Evolutionary conservation across 2,888 invertebrate species (phyloP), one percentile per base, ranked within the genome.

Genomic region (Drosophila siamana): DNA sequence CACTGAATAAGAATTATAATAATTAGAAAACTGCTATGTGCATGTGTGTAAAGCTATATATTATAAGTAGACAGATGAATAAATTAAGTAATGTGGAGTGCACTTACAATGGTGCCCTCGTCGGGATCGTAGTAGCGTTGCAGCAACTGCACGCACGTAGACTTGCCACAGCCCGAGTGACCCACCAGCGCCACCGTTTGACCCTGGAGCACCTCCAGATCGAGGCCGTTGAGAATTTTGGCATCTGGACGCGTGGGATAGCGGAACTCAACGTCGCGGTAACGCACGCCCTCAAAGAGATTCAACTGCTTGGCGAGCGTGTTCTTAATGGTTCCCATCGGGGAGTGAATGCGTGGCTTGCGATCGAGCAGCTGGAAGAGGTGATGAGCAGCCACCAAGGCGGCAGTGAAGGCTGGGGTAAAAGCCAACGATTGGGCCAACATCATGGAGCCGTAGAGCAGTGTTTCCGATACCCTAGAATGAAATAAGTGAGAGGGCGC

Each of bases 191-290:
- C 97, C 1, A 97, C 94, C 11, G 95, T 95, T 90, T 95, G 94
- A 0, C 96, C 96, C 6, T 94, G 93, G 15, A 94, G 93, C 2
- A 97, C 94, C 59, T 94, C 93, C 52, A 97, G 92, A 59, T 95
- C 94, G 8, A 97, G 90, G 0, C 95, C 95, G 67, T 95, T 94
- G 1, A 98, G 92, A 22, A 98, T 95, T 69, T 94, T 94, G 33
- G 94, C 94, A 81, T 96, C 96, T 4, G 94, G 94, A 6, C 98
- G 94, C 0, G 96, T 95, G 1, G 98, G 97, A 92, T 98, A 98
- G 26, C 95, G 94, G 93, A 98, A 98, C 74, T 94, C 94, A 0
- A 97, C 93, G 82, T 95, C 93, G 38, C 94, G 93, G 91, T 96
- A 96, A 38, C 94, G 89, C 0, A 92, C 88, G 7, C 92, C 92